phyloP scores from a whole-genome alignment of 2,797 vertebrate genomes.

The Acanthurus leucopareius region DNA sequence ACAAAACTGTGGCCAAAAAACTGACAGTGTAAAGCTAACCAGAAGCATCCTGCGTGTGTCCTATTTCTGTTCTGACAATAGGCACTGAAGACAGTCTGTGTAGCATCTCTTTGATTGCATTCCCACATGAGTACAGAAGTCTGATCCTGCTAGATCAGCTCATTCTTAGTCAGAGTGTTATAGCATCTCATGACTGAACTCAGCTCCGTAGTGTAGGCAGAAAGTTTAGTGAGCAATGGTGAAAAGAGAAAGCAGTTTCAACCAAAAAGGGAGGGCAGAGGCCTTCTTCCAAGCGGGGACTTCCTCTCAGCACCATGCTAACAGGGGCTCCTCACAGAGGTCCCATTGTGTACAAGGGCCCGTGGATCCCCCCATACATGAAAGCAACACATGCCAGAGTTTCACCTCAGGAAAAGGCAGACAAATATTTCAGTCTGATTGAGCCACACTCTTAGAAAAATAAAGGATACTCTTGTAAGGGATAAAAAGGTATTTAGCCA shows the following conservation, averaged over 20 bases:
- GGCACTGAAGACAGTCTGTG: slow-evolving; percentile 2
- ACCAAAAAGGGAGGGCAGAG: slow-evolving; percentile 65
- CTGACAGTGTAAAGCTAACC: slow-evolving; percentile 31
- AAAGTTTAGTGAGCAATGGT: slow-evolving; percentile 24
- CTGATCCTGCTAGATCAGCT: slow-evolving; percentile 5
- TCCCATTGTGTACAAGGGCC: slow-evolving; percentile 84
- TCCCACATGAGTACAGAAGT: neutral
- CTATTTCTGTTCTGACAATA: slow-evolving; percentile 13
- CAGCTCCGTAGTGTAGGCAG: slow-evolving; percentile 34
- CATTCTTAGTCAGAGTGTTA: slow-evolving; percentile 2
- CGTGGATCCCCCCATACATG: slow-evolving; percentile 79
- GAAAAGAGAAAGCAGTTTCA: slow-evolving; percentile 59
- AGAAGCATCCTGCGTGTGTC: slow-evolving; percentile 43
- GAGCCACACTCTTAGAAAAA: slow-evolving; percentile 74
- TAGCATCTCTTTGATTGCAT: neutral
- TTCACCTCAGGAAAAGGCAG: slow-evolving; percentile 83
- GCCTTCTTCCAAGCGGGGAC: slow-evolving; percentile 77
- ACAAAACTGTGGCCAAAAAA: slow-evolving; percentile 52
- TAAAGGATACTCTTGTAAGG: slow-evolving; percentile 77
- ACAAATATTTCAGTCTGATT: slow-evolving; percentile 84
- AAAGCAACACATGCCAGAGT: slow-evolving; percentile 83
- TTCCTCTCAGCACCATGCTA: slow-evolving; percentile 83
- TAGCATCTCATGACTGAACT: slow-evolving; percentile 21
- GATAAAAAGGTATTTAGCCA: slow-evolving; percentile 70
- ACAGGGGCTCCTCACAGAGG: slow-evolving; percentile 84